Base-by-base conservation (phyloP, 1,140 invertebrate species). In the Pissodes strobi region DNA sequence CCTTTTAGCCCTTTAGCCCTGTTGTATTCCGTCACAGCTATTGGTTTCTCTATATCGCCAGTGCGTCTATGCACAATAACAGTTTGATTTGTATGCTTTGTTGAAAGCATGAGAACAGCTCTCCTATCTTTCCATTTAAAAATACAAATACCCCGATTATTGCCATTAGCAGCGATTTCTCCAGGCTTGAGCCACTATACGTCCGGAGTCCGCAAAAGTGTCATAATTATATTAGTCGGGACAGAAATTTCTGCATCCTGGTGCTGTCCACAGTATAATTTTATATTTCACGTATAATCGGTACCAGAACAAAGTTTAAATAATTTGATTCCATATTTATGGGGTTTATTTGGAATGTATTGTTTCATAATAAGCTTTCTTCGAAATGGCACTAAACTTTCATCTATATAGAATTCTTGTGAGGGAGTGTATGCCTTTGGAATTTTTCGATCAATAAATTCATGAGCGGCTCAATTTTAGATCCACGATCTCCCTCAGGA, bases 301-400 rank as follows among this genome's bases (percentile, higher is more conserved):
- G 45, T 58, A 13, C 61, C 55, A 34, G 13, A 34, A 45, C 66
- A 69, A 67, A 65, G 25, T 59, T 65, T 58, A 39, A 39, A 58
- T 12, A 51, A 22, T 41, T 63, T 66, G 12, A 79, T 65, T 13
- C 78, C 74, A 68, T 77, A 80, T 56, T 75, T 72, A 52, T 75
- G 68, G 34, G 67, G 66, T 64, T 80, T 81, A 21, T 69, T 71
- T 13, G 76, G 73, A 18, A 79, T 77, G 63, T 81, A 82, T 58
- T 80, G 76, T 27, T 71, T 73, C 48, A 80, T 76, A 15, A 34
- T 43, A 19, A 80, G 53, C 4, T 77, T 55, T 9, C 79, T 78
- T 68, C 74, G 67, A 46, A 76, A 81, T n/a, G 68, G 66, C 9
- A 79, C 60, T 21, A 80, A n/a, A 64, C 46, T 61, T 61, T 71